Evolutionary conservation across 2,888 invertebrate species (phyloP).

Genomic region (Heliconius ismenius): DNA sequence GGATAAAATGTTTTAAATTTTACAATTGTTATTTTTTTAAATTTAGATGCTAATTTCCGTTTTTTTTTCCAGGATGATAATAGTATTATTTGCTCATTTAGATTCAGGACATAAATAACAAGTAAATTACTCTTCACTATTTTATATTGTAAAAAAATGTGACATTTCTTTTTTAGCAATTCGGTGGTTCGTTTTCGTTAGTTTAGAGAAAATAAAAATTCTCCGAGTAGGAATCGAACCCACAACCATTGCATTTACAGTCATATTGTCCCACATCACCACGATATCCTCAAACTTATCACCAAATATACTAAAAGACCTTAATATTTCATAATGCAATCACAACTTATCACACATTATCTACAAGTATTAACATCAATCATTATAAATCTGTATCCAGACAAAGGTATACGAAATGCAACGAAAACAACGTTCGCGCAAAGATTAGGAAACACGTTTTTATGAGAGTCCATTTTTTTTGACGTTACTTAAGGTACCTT

Average conservation of each 20-base stretch:
- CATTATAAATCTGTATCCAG: background rate
- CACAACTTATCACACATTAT: background rate
- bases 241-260: background rate
- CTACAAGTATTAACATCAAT: constrained; percentile 5
- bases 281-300: background rate
- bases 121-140: no score
- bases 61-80: no score
- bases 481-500: background rate
- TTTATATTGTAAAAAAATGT: no score
- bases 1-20: no score
- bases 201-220: background rate
- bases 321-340: background rate
- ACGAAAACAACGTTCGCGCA: background rate
- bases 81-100: no score
- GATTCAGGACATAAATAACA: no score
- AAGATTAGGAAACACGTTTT: constrained; percentile 14
- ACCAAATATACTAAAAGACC: background rate
- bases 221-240: background rate
- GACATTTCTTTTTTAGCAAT: no score
- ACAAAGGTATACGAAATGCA: constrained; percentile 12
- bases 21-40: no score
- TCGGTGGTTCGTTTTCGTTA: background rate
- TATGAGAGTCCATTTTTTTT: constrained; percentile 14
- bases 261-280: background rate
- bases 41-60: no score